Evolutionary conservation across 2,888 invertebrate genomes (phyloP), one percentile per base, ranked within the genome.

Genomic region (Coremacera marginata): DNA sequence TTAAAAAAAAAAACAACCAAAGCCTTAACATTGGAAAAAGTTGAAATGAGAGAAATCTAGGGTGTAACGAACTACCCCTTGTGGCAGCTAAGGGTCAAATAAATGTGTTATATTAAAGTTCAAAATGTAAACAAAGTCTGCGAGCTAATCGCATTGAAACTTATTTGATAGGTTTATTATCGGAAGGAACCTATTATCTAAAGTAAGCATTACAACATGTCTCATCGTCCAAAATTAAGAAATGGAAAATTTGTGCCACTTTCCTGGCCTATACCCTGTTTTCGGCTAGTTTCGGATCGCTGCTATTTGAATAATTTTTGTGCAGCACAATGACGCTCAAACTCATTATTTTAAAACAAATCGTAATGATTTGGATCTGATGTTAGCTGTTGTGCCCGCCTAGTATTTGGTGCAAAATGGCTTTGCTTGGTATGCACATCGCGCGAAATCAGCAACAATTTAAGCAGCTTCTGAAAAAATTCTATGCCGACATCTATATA

Each of bases 141-240:
- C n/a, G n/a, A n/a, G n/a, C n/a, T n/a, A n/a, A n/a, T n/a, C n/a
- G n/a, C n/a, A n/a, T n/a, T n/a, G n/a, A n/a, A n/a, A n/a, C n/a
- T n/a, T n/a, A n/a, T n/a, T n/a, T n/a, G n/a, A n/a, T n/a, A n/a
- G n/a, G n/a, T n/a, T n/a, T n/a, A n/a, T n/a, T n/a, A n/a, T n/a
- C n/a, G n/a, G n/a, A n/a, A n/a, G n/a, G n/a, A n/a, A n/a, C n/a
- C n/a, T n/a, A n/a, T n/a, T n/a, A n/a, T n/a, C n/a, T n/a, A n/a
- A n/a, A n/a, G n/a, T n/a, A n/a, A n/a, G n/a, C n/a, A n/a, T n/a
- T n/a, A n/a, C n/a, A 27, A 63, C 22, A 84, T 85, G 84, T 81
- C 83, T 8, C 86, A 86, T 80, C 77, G 79, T 27, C 86, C 87
- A 37, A 79, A 82, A 27, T 79, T 85, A 5, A 27, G 73, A 0